Percentiles rank a stretch among this genome's conserved stretches.
These are phyloP conservation scores for Melanostoma scalare DNA, from an alignment of 2,888 invertebrate genomes.

Conservation along the genomic window DNA sequence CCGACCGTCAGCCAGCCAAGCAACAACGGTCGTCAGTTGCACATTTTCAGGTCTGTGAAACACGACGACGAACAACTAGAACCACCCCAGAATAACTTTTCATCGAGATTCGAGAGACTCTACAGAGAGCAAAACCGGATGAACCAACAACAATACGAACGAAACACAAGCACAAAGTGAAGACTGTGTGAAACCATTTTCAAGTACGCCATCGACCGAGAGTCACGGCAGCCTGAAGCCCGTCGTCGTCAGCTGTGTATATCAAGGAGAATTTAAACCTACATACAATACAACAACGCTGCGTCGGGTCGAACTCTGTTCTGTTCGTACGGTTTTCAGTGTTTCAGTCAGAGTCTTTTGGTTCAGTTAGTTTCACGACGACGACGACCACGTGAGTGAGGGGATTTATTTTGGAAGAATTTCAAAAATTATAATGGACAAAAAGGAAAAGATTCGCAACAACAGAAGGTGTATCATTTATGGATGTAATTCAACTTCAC, in stretches of 20 bases:
- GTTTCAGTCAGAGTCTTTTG: slow-evolving; percentile 56
- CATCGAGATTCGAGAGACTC: slow-evolving; percentile 59
- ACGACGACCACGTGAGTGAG: slow-evolving; percentile 42
- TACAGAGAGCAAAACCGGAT: slow-evolving; percentile 71
- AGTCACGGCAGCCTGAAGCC: slow-evolving; percentile 72
- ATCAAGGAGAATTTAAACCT: slow-evolving; percentile 61
- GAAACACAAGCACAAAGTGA: slow-evolving; percentile 66
- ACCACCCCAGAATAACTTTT: slow-evolving; percentile 67
- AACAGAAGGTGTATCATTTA: slow-evolving; percentile 80
- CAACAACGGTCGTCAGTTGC: slow-evolving; percentile 65
- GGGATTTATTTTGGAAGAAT: slow-evolving; percentile 31
- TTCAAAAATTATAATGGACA: slow-evolving; percentile 33
- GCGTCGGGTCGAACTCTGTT: slow-evolving; percentile 40
- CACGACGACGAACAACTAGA: slow-evolving; percentile 58
- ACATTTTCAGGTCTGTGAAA: slow-evolving; percentile 64
- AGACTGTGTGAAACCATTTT: slow-evolving; percentile 71
- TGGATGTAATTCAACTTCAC: slow-evolving; percentile 79
- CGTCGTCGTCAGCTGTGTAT: slow-evolving; percentile 61
- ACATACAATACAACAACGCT: slow-evolving; percentile 48
- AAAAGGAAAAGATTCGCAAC: slow-evolving; percentile 77
- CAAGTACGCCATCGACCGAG: slow-evolving; percentile 71
- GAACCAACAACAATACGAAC: slow-evolving; percentile 66
- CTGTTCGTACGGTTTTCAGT: slow-evolving; percentile 64
- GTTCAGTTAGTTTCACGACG: slow-evolving; percentile 63
- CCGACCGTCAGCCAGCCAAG: slow-evolving; percentile 51